Conservation (phyloP, 2,797 vertebrate species). For the Acipenser transmontanus region DNA sequence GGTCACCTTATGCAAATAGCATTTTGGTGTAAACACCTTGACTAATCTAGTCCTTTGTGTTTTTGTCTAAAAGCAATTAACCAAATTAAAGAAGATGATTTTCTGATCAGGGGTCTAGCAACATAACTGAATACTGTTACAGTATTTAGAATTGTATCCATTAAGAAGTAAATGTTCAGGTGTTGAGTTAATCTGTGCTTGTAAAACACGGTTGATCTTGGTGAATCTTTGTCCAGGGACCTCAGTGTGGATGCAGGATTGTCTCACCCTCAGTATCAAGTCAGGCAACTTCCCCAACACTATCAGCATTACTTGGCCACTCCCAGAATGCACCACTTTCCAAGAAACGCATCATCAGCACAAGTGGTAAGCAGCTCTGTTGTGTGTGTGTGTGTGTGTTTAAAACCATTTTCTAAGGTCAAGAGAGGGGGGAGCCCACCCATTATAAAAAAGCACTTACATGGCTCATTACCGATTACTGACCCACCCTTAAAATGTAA, state of each 20-base stretch:
- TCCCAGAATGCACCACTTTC: constrained; percentile 90
- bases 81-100: too few relatives aligned
- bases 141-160: too few relatives aligned
- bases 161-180: too few relatives aligned
- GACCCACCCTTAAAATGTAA: too few relatives aligned
- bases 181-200: too few relatives aligned
- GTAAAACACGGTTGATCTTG: too few relatives aligned
- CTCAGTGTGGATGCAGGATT: constrained; percentile 87
- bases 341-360: constrained; percentile 85
- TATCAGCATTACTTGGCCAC: constrained; percentile 96
- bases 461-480: constrained; percentile 1
- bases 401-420: constrained; percentile 63
- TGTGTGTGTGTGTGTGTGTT: constrained; percentile 31
- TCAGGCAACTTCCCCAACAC: constrained; percentile 89
- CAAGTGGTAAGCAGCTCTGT: constrained; percentile 29
- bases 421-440: constrained; percentile 43
- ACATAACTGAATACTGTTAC: too few relatives aligned
- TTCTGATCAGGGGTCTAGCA: too few relatives aligned
- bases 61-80: too few relatives aligned
- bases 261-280: constrained; percentile 87
- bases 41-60: too few relatives aligned
- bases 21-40: too few relatives aligned
- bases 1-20: too few relatives aligned
- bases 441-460: not conserved
- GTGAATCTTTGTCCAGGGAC: constrained; percentile 64